Conservation (phyloP, 2,888 invertebrate species). For the Cephus pygmeus region DNA sequence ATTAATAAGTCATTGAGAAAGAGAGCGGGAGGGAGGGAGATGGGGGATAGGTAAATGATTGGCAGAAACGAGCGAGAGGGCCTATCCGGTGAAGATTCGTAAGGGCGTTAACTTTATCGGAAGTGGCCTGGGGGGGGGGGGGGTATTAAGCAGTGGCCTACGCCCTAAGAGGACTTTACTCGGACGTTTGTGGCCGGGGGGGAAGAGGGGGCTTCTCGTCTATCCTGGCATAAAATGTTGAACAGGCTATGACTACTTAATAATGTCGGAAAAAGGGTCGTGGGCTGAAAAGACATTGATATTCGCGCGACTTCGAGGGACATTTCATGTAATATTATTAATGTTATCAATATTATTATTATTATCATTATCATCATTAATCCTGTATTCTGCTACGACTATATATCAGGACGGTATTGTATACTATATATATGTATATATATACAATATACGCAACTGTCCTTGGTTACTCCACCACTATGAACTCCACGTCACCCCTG, state of each 20-base stretch:
- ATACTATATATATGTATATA: neutral
- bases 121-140: neutral
- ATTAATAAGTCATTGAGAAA: constrained; percentile 3
- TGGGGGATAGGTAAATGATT: constrained; percentile 8
- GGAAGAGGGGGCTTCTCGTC: neutral
- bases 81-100: constrained; percentile 36
- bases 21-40: constrained; percentile 4
- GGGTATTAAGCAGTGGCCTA: neutral
- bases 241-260: neutral
- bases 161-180: neutral
- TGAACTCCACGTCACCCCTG: constrained; percentile 4
- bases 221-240: neutral
- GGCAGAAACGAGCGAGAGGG: constrained; percentile 46
- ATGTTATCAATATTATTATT: neutral
- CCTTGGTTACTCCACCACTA: neutral
- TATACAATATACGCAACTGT: neutral
- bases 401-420: neutral
- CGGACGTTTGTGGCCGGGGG: neutral
- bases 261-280: neutral
- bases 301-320: neutral
- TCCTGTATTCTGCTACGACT: neutral
- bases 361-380: neutral
- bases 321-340: neutral
- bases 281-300: neutral
- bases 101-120: neutral